A percentile compares a stretch with the other conserved stretches of the same genome.
phyloP scores from a whole-genome alignment of 2,113 vertebrate species.

The Smithornis capensis region DNA sequence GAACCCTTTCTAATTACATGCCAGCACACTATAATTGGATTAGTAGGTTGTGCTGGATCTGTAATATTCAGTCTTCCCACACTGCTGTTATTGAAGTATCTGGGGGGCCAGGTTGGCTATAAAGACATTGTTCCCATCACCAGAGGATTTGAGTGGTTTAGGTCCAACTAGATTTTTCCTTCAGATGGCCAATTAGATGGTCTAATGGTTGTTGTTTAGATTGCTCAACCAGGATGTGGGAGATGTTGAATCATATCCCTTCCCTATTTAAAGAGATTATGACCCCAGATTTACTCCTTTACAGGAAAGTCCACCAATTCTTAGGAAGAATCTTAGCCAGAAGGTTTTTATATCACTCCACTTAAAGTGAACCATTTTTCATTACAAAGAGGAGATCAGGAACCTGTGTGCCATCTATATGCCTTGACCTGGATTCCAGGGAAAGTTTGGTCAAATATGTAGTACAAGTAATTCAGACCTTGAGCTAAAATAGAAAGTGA shows the following conservation, averaged over 20 bases:
- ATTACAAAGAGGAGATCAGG: background rate
- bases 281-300: background rate
- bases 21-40: background rate
- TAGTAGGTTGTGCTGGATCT: background rate
- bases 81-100: background rate
- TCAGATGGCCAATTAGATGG: background rate
- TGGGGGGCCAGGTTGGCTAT: background rate
- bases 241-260: constrained; percentile 44
- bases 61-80: background rate
- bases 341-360: background rate
- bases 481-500: constrained; percentile 13
- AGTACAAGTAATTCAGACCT: background rate
- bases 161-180: background rate
- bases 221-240: constrained; percentile 51
- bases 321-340: background rate
- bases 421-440: background rate
- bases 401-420: background rate
- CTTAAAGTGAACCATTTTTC: background rate
- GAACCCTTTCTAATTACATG: background rate
- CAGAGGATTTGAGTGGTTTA: background rate
- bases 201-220: background rate
- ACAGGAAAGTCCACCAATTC: background rate
- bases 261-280: constrained; percentile 8
- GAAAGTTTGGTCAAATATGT: background rate
- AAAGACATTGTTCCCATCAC: background rate